A percentile compares a stretch with the other conserved stretches of the same genome.
Conservation (phyloP, 1,140 invertebrate species). For the Homalodisca vitripennis region DNA sequence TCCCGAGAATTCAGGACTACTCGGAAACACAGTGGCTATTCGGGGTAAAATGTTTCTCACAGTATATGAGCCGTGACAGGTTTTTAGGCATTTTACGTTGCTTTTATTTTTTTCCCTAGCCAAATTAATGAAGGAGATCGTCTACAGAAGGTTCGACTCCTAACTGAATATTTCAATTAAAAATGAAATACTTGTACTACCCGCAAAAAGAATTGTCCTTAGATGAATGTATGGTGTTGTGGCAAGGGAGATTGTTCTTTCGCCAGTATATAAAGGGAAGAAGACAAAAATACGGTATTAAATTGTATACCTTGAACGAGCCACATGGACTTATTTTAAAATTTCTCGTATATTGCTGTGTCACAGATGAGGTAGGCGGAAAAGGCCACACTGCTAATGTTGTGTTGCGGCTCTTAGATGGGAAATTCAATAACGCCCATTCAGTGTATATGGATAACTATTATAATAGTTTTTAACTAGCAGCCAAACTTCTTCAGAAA, state of each 20-base stretch:
- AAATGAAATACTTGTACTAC: background rate
- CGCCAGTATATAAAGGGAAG: slow-evolving; percentile 6
- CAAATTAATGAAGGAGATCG: background rate
- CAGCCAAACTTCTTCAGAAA: slow-evolving; percentile 5
- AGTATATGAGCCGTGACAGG: background rate
- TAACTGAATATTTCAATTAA: background rate
- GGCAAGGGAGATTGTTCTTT: background rate
- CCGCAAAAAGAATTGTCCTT: background rate
- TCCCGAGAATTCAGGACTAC: background rate
- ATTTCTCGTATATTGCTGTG: background rate
- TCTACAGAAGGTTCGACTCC: background rate
- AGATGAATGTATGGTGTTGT: background rate
- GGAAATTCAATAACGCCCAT: slow-evolving; percentile 24
- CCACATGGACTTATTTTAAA: background rate
- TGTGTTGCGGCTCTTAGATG: slow-evolving; percentile 28
- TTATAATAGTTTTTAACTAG: slow-evolving; percentile 28
- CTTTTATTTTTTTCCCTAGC: background rate
- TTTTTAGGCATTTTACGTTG: background rate
- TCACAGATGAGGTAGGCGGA: slow-evolving; percentile 1
- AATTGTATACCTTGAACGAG: background rate
- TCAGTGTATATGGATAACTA: slow-evolving; percentile 33
- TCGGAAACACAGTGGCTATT: background rate
- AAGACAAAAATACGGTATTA: slow-evolving; percentile 8
- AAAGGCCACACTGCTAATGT: slow-evolving; percentile 32
- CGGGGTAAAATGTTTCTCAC: background rate